These are phyloP conservation scores for Eolophus roseicapilla DNA, from an alignment of 2,113 vertebrate species.

Conservation along the genomic window DNA sequence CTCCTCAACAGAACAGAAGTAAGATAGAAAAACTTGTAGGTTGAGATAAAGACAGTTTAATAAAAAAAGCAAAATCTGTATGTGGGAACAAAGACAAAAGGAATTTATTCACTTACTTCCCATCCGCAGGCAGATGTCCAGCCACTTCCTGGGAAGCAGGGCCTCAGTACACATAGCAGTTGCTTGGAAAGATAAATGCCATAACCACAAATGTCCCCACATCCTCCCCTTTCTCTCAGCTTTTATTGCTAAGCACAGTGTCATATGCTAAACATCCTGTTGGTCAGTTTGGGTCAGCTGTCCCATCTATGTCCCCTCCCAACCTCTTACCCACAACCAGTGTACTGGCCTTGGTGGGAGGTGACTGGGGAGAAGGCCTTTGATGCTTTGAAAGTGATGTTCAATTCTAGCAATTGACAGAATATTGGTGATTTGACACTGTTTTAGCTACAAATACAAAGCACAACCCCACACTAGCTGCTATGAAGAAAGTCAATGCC, in stretches of 20 bases:
- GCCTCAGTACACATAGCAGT: neutral
- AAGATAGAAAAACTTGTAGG: neutral
- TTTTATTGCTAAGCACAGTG: neutral
- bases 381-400: neutral
- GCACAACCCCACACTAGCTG: accelerated
- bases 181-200: neutral
- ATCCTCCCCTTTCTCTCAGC: neutral
- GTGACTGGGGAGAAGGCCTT: neutral
- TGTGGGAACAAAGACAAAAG: neutral
- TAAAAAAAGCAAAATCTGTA: neutral
- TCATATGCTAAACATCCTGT: neutral
- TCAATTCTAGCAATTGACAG: neutral
- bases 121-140: neutral
- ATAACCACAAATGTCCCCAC: neutral
- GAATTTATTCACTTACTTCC: neutral
- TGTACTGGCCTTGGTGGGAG: neutral
- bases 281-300: neutral
- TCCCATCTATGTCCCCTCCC: neutral
- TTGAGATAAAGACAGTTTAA: neutral
- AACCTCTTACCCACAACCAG: neutral
- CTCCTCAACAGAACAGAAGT: neutral
- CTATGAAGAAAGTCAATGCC: neutral
- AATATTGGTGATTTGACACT: neutral
- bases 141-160: neutral
- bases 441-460: neutral